These are phyloP conservation scores for Daphoenositta chrysoptera DNA, from an alignment of 2,113 vertebrate species.

Conservation along the genomic window DNA sequence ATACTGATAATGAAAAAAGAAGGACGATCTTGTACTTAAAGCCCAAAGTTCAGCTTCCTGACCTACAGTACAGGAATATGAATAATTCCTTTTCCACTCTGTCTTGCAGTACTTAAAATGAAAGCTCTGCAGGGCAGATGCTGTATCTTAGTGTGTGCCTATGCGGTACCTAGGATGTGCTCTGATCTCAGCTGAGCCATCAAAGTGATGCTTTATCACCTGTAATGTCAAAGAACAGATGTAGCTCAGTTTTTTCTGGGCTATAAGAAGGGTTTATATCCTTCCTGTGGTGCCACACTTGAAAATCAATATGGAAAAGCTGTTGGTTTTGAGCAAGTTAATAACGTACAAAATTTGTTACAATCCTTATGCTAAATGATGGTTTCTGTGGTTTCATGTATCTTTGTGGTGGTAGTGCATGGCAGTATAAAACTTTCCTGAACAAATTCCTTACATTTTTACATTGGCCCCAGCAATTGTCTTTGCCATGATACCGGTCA, in stretches of 20 bases:
- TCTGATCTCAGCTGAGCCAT: slow-evolving; percentile 56
- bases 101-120: slow-evolving; percentile 32
- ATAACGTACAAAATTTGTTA: background rate
- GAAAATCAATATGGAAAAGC: slow-evolving; percentile 12
- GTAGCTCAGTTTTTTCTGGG: slow-evolving; percentile 24
- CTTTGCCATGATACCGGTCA: background rate
- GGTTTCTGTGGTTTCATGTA: background rate
- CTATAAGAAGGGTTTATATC: background rate
- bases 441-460: background rate
- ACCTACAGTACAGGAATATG: background rate
- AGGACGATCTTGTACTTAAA: background rate
- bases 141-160: slow-evolving; percentile 29
- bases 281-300: slow-evolving; percentile 30
- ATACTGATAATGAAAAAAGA: slow-evolving; percentile 6
- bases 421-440: background rate
- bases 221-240: slow-evolving; percentile 59
- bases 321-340: background rate
- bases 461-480: background rate
- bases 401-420: background rate
- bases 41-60: slow-evolving; percentile 3
- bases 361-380: background rate
- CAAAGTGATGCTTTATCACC: slow-evolving; percentile 58
- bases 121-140: slow-evolving; percentile 60
- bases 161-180: slow-evolving; percentile 23
- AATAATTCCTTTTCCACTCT: slow-evolving; percentile 34